These are phyloP conservation scores for Urocynchramus pylzowi DNA, from an alignment of 2,113 vertebrate genomes.

Conservation along the genomic window DNA sequence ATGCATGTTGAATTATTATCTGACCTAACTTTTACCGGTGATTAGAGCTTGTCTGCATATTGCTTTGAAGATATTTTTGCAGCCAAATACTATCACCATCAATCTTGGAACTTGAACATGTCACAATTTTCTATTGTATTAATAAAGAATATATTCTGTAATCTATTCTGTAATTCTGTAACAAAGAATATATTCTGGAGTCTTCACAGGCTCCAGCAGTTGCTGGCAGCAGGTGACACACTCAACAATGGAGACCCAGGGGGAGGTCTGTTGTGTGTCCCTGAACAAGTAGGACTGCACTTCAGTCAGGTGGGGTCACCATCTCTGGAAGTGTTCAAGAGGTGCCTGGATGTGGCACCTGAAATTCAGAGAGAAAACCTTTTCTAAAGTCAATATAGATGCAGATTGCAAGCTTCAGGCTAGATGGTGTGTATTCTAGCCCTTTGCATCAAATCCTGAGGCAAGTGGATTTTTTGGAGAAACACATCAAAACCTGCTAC, in stretches of 20 bases:
- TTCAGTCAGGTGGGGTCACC: background rate
- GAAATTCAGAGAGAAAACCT: background rate
- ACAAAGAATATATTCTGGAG: background rate
- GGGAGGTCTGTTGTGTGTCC: background rate
- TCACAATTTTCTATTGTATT: background rate
- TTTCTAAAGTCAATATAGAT: background rate
- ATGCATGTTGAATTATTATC: background rate
- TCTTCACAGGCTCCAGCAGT: background rate
- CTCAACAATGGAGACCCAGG: rapidly evolving
- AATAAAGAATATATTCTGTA: background rate
- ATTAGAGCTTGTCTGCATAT: background rate
- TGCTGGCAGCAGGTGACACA: background rate
- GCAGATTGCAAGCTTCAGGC: background rate
- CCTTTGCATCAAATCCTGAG: background rate
- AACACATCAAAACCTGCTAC: background rate
- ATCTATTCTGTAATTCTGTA: background rate
- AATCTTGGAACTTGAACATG: background rate
- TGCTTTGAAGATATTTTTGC: background rate
- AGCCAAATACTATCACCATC: background rate
- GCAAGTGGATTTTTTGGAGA: background rate
- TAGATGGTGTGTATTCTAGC: background rate
- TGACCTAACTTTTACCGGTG: background rate
- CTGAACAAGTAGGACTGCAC: background rate
- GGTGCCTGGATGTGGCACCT: background rate
- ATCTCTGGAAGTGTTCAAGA: background rate